Base-by-base conservation (phyloP, 2,888 invertebrate genomes). In the Branchellion lobata region DNA sequence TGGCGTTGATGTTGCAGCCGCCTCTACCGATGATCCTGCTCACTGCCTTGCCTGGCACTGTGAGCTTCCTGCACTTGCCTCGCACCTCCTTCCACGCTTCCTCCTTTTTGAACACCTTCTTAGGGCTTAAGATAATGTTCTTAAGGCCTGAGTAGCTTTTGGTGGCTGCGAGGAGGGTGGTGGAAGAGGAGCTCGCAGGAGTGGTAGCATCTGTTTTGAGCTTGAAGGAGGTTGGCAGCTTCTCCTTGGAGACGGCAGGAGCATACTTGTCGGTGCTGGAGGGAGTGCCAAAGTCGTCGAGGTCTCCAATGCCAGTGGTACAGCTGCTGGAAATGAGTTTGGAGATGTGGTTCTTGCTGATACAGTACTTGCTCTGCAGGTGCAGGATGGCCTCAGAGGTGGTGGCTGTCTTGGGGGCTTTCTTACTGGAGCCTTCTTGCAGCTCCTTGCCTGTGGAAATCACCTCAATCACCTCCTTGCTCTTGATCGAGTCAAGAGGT, bases 71-170 rank as follows among this genome's bases (percentile, higher is more conserved):
- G 83, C 88, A 81, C 80, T 82, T 82, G 86, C 94, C 91, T 11
- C 94, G 93, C 71, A 96, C 96, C 89, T 97, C 96, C 87, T 96
- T 96, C 96, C 96, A 97, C 18, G 96, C 96, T 85, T 96, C 96
- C 85, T 96, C 87, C n/a, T 73, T 31, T 31, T 36, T 51, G 18
- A 53, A 33, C 11, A 47, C 31, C 65, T 78, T 78, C 21, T 78
- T 78, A 14, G 77, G 77, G 31, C 79, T 74, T 18, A 78, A 47
- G 5, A 79, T 27, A 27, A n/a, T 34, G 27, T 5, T 24, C 61
- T 77, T 77, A 65, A 53, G 68, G 3, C 47, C 27, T 14, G 68
- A 8, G 24, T 24, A 0, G 3, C 40, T 69, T n/a, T 47, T 71
- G 33, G 75, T 27, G 27, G 27, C 21, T 8, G 3, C 21, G 8